A percentile compares a stretch with the other conserved stretches of the same genome.
Conservation (phyloP, 1,140 invertebrate genomes). For the Camponotus pennsylvanicus region DNA sequence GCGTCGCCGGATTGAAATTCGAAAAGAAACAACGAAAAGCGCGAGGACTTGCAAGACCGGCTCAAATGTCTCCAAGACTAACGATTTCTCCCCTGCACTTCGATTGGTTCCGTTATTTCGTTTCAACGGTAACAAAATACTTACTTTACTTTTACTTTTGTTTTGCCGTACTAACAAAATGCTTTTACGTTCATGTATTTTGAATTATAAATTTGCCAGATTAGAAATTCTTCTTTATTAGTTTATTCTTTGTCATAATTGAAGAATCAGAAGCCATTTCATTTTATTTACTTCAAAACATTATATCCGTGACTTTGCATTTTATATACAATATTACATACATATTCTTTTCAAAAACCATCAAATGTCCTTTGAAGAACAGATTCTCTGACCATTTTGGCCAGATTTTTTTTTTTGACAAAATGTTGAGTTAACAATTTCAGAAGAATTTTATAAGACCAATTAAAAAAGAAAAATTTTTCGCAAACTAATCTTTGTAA, state of each 20-base stretch:
- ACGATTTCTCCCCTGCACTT: slow-evolving; percentile 56
- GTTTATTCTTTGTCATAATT: background rate
- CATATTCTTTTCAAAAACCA: too few relatives aligned
- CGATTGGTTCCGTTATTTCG: slow-evolving; percentile 63
- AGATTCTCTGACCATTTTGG: too few relatives aligned
- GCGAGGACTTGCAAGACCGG: slow-evolving; percentile 12
- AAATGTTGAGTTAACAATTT: too few relatives aligned
- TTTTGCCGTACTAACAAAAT: slow-evolving; percentile 27
- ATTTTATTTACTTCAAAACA: background rate
- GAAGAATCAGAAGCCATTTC: background rate
- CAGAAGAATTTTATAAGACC: too few relatives aligned
- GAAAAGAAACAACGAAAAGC: slow-evolving; percentile 55
- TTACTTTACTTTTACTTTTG: slow-evolving; percentile 36
- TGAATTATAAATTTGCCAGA: background rate
- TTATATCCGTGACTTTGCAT: background rate
- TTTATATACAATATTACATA: too few relatives aligned
- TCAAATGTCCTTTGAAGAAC: too few relatives aligned
- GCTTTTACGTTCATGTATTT: background rate
- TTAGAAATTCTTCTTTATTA: slow-evolving; percentile 23
- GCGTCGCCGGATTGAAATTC: slow-evolving; percentile 63
- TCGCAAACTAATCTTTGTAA: too few relatives aligned
- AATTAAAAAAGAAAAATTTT: too few relatives aligned
- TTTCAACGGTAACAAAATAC: slow-evolving; percentile 58
- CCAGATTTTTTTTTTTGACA: too few relatives aligned
- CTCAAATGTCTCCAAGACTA: slow-evolving; percentile 41